Evolutionary conservation across 2,888 invertebrate species (phyloP).

Genomic region (Drosophila imparisetae): DNA sequence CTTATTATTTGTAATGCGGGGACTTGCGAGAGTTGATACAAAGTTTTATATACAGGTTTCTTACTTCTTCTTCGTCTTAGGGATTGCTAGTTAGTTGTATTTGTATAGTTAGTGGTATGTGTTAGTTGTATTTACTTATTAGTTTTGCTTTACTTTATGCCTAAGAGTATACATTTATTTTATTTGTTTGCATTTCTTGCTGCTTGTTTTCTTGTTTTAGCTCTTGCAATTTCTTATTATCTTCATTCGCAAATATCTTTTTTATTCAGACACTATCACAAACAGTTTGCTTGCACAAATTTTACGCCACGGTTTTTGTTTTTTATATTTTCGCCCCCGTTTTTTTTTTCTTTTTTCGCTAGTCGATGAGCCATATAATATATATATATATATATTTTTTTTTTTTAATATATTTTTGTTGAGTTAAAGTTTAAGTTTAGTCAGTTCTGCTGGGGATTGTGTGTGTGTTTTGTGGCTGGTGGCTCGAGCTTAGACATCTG

Average conservation of each 20-base stretch:
- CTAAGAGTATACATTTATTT: conserved; percentile 75
- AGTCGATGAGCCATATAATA: conserved; percentile 41
- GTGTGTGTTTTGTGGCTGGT: background rate
- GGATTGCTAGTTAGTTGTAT: conserved; percentile 57
- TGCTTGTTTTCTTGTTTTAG: conserved; percentile 13
- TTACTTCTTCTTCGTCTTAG: conserved; percentile 34
- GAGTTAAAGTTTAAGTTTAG: conserved; percentile 66
- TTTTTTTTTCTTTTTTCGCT: conserved; percentile 22
- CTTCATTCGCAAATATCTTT: conserved; percentile 76
- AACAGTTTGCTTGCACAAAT: conserved; percentile 74
- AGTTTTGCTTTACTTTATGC: conserved; percentile 40
- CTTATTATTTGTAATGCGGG: conserved; percentile 59
- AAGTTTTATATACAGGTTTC: conserved; percentile 48
- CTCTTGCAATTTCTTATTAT: conserved; percentile 75
- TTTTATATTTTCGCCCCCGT: conserved; percentile 19
- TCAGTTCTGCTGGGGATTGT: conserved; percentile 72
- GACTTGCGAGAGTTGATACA: conserved; percentile 66
- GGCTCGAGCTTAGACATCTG: conserved; percentile 89
- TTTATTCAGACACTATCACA: conserved; percentile 84
- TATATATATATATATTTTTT: background rate
- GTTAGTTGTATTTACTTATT: conserved; percentile 14
- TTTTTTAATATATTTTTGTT: conserved; percentile 5
- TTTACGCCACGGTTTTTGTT: conserved; percentile 30
- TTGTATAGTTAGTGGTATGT: conserved; percentile 23
- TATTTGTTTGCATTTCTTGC: conserved; percentile 35